These are phyloP conservation scores for Ceratosolen fusciceps DNA, from an alignment of 1,140 invertebrate genomes.

Conservation along the genomic window DNA sequence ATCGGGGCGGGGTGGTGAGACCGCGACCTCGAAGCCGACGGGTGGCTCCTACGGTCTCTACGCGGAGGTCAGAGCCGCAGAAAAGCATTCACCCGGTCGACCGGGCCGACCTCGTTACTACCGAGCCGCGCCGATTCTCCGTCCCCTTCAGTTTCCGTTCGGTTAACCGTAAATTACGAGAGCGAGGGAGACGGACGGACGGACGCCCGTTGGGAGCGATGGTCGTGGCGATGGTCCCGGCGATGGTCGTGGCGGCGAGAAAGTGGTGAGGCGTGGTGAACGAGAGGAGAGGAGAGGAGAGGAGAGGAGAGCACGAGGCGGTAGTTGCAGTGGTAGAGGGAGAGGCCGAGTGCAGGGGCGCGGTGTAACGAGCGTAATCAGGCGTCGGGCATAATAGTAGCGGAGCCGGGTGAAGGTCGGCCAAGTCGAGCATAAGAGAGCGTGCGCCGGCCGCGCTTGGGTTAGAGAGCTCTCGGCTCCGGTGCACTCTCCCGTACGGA, in stretches of 20 bases:
- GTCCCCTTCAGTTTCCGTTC: slow-evolving; percentile 57
- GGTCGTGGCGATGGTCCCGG: too few species aligned
- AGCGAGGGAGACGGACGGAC: not conserved
- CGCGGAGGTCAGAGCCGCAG: slow-evolving; percentile 13
- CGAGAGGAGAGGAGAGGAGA: slow-evolving; percentile 5
- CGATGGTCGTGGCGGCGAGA: too few species aligned
- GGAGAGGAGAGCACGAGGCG: not conserved
- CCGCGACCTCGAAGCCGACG: not conserved
- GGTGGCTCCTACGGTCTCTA: slow-evolving; percentile 1
- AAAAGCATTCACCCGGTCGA: slow-evolving; percentile 20
- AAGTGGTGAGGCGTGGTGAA: slow-evolving; percentile 5
- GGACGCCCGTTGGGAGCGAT: too few species aligned
- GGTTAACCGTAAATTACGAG: slow-evolving; percentile 59
- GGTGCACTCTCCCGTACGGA: slow-evolving; percentile 19
- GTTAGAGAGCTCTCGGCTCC: slow-evolving; percentile 28
- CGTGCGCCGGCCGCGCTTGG: slow-evolving; percentile 35
- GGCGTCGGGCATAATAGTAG: slow-evolving; percentile 55
- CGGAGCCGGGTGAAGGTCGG: slow-evolving; percentile 57
- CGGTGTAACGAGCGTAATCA: slow-evolving; percentile 57
- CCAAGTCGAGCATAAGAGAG: slow-evolving; percentile 56
- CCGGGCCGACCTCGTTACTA: slow-evolving; percentile 45
- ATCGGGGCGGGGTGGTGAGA: not conserved
- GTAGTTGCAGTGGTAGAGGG: not conserved
- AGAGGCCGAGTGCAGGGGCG: slow-evolving; percentile 24
- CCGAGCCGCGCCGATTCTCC: slow-evolving; percentile 8